A percentile compares a stretch with the other conserved stretches of the same genome.
Conservation (phyloP, 2,113 vertebrate genomes). For the Todiramphus chloris region DNA sequence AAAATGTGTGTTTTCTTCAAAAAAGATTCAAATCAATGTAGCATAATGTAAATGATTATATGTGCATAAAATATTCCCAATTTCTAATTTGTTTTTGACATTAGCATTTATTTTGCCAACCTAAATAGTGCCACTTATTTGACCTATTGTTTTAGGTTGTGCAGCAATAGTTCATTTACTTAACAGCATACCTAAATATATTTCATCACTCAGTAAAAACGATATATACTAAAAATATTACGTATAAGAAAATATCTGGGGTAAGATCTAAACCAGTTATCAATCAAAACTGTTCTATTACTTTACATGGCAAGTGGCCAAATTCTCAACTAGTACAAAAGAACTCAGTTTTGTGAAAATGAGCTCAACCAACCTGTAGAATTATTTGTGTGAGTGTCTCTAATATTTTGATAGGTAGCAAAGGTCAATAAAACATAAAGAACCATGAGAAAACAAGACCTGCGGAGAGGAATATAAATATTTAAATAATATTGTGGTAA, state of each 20-base stretch:
- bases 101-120: neutral
- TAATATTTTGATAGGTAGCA: neutral
- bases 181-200: neutral
- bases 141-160: neutral
- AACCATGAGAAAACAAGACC: neutral
- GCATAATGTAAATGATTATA: neutral
- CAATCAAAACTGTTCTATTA: neutral
- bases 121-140: neutral
- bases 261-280: neutral
- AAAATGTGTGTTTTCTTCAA: neutral
- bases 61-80: neutral
- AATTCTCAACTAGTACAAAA: neutral
- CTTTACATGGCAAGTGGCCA: neutral
- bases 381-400: neutral
- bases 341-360: neutral
- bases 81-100: neutral
- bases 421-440: neutral
- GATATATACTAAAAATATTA: neutral
- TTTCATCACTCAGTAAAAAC: neutral
- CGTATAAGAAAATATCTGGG: neutral
- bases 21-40: neutral
- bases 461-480: neutral
- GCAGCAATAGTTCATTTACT: neutral
- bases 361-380: neutral
- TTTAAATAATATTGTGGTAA: neutral